phyloP scores from a whole-genome alignment of 1,140 invertebrate genomes.

The Hydropsyche tenuis region DNA sequence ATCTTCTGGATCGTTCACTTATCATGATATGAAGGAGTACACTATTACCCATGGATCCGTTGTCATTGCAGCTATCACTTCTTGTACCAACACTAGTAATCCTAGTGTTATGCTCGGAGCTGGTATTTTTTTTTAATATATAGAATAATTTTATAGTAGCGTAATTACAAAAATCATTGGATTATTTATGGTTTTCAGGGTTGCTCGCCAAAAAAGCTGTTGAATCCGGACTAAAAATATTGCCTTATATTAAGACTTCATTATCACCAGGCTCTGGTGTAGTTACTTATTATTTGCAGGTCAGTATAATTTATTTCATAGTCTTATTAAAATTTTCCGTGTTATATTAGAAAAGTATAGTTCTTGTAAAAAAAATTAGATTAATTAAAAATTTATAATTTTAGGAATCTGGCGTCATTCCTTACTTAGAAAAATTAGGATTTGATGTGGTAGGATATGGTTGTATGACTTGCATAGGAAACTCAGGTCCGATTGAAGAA shows the following conservation, averaged over 20 bases:
- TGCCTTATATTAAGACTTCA: slow-evolving; percentile 95
- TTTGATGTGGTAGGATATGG: slow-evolving; percentile 96
- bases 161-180: slow-evolving; percentile 3
- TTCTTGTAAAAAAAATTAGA: not conserved
- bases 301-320: slow-evolving; percentile 56
- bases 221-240: slow-evolving; percentile 84
- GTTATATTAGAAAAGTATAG: not conserved
- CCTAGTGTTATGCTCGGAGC: slow-evolving; percentile 94
- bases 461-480: slow-evolving; percentile 99
- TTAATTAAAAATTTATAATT: slow-evolving; percentile 16
- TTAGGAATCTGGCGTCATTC: slow-evolving; percentile 80
- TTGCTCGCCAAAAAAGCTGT: slow-evolving; percentile 95
- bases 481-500: slow-evolving; percentile 93
- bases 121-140: slow-evolving; percentile 9
- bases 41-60: slow-evolving; percentile 91
- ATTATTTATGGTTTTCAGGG: slow-evolving; percentile 64
- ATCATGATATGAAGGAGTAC: slow-evolving; percentile 84
- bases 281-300: slow-evolving; percentile 93
- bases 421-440: slow-evolving; percentile 85
- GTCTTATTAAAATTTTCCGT: not conserved
- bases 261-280: slow-evolving; percentile 97
- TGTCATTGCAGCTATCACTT: slow-evolving; percentile 72
- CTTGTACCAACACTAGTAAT: slow-evolving; percentile 82
- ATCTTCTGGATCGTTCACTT: slow-evolving; percentile 76
- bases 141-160: not conserved